Evolutionary conservation across 2,113 vertebrate genomes (phyloP), one percentile per base, ranked within the genome.

Genomic region (Pteropus alecto): DNA sequence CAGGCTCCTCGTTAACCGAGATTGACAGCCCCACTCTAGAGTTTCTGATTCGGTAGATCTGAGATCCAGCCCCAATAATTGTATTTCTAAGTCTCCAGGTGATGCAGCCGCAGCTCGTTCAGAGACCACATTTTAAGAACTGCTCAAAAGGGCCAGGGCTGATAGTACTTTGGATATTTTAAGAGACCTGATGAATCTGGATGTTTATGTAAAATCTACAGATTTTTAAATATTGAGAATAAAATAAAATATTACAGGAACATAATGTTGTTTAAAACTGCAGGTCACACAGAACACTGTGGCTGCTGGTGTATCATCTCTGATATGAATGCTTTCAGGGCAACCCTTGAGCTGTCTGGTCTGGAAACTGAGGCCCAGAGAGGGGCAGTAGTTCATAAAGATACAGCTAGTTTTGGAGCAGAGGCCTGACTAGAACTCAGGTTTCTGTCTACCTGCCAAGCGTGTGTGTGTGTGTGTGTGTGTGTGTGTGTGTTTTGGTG

Each of bases 221-320:
- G 22, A 24, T 73, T 86, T 88, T 81, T 61, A 76, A 87, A 58
- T 77, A 88, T 21, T 60, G 28, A 96, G 82, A 89, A 18, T 73
- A 82, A 68, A 84, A 67, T 67, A 33, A 88, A 30, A n/a, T 56
- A 28, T 58, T 68, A 43, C 84, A 85, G 87, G 82, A 86, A 54
- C 22, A 71, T 9, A 16, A 5, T 26, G 21, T 61, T 4, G 6
- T 79, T 84, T 65, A 58, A 88, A 92, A 58, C 43, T 33, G 7
- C 61, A 65, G 41, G 41, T 88, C 38, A 43, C 0, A 63, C 3
- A 54, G 63, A 92, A 58, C 21, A 43, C 38, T 8, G 11, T 35
- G 70, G 4, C 38, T 90, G 11, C 71, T 43, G 18, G 41, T 9
- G 9, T 15, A 35, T 63, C 19, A 18, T 11, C 5, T 96, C 43